These are phyloP conservation scores for Sciaenops ocellatus DNA, from an alignment of 2,797 vertebrate species.

Conservation along the genomic window DNA sequence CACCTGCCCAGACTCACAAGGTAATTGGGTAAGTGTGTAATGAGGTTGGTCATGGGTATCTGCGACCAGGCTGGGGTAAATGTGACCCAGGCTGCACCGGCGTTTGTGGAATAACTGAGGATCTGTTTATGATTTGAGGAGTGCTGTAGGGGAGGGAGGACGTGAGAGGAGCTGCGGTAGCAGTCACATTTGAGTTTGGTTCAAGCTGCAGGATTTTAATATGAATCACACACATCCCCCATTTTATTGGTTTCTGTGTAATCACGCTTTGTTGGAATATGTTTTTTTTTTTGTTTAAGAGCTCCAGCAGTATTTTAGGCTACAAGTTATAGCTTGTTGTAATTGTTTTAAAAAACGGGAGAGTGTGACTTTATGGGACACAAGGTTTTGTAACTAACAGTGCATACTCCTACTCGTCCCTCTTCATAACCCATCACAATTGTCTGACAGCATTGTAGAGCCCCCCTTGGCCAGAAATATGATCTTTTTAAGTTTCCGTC, in stretches of 20 bases:
- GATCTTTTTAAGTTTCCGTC: conserved; percentile 62
- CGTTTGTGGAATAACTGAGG: conserved; percentile 54
- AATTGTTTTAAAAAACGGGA: conserved; percentile 39
- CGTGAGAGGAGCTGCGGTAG: conserved; percentile 44
- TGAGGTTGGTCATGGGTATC: conserved; percentile 81
- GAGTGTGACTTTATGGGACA: conserved; percentile 35
- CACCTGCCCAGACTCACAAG: conserved; percentile 59
- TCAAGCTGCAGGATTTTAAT: conserved; percentile 54
- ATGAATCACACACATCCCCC: conserved; percentile 62
- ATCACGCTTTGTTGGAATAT: conserved; percentile 41
- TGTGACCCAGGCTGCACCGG: conserved; percentile 65
- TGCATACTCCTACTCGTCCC: conserved; percentile 14
- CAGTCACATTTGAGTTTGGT: conserved; percentile 55
- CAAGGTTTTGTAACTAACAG: conserved; percentile 32
- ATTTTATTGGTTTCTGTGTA: conserved; percentile 60
- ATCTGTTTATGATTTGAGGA: conserved; percentile 74
- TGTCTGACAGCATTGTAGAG: conserved; percentile 33
- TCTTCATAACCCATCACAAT: conserved; percentile 24
- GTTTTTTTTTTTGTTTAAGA: conserved; percentile 27
- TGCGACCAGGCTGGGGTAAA: conserved; percentile 59
- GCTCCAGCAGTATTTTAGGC: conserved; percentile 22
- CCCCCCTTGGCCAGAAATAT: conserved; percentile 51
- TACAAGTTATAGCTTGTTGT: conserved; percentile 29
- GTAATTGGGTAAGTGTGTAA: conserved; percentile 83
- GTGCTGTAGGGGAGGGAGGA: conserved; percentile 20